Evolutionary conservation across 1,140 invertebrate genomes (phyloP).

Genomic region (Polyergus mexicanus): DNA sequence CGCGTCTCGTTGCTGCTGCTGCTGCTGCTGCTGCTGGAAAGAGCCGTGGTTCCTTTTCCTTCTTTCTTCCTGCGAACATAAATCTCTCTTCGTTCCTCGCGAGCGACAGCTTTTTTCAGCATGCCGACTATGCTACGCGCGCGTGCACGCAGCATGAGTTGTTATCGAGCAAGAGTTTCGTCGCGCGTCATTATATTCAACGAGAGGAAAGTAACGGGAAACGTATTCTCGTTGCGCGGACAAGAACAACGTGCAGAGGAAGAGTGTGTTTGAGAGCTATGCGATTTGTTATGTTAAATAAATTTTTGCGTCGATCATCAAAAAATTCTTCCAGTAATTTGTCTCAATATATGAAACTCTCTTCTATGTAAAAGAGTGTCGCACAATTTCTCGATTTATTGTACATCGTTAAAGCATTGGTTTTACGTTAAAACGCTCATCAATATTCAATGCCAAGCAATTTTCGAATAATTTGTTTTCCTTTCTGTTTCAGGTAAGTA

Average conservation of each 20-base stretch:
- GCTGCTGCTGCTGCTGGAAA: constrained; percentile 9
- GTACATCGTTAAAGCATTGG: neutral
- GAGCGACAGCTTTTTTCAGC: constrained; percentile 40
- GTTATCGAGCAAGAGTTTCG: constrained; percentile 63
- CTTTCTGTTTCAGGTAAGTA: constrained; percentile 82
- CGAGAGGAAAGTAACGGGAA: constrained; percentile 49
- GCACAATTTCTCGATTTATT: constrained; percentile 35
- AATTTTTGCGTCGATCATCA: constrained; percentile 20
- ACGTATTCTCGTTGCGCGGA: constrained; percentile 40
- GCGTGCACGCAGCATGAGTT: constrained; percentile 63
- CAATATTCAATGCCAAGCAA: constrained; percentile 22
- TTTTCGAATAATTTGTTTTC: constrained; percentile 67
- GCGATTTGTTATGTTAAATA: constrained; percentile 42
- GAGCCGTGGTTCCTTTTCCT: constrained; percentile 28
- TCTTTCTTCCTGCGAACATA: constrained; percentile 63
- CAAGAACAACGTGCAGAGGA: neutral
- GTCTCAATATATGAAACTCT: neutral
- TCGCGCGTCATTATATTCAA: constrained; percentile 67
- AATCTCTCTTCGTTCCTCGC: constrained; percentile 66
- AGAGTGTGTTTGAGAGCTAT: neutral
- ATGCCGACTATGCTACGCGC: constrained; percentile 23
- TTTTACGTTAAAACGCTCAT: constrained; percentile 7
- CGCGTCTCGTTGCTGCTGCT: constrained; percentile 41
- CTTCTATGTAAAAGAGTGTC: neutral
- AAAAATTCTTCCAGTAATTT: constrained; percentile 35